A percentile compares a stretch with the other conserved stretches of the same genome.
phyloP scores from a whole-genome alignment of 2,888 invertebrate genomes.

The Branchellion lobata region DNA sequence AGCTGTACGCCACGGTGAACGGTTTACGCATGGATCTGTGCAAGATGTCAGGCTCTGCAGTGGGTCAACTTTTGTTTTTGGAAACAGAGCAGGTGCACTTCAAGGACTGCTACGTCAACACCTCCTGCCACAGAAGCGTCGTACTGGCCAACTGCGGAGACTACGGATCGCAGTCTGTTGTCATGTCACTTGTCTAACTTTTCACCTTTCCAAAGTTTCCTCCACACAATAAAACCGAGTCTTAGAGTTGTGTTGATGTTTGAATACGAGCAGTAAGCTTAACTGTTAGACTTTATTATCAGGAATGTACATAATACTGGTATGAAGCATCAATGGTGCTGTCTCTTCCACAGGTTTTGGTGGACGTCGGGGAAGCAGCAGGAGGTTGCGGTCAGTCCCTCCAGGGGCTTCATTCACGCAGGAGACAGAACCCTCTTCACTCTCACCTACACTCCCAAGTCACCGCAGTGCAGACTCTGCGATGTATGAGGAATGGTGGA shows the following conservation, averaged over 20 bases:
- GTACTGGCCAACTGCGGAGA: slow-evolving; percentile 67
- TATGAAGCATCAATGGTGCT: no score
- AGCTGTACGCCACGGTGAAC: slow-evolving; percentile 16
- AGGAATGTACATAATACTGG: no score
- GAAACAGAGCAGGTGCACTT: slow-evolving; percentile 66
- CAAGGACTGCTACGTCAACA: slow-evolving; percentile 65
- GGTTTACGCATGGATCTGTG: slow-evolving; percentile 62
- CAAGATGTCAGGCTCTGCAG: slow-evolving; percentile 65
- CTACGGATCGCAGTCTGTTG: slow-evolving; percentile 65
- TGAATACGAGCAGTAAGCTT: no score
- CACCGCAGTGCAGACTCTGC: neutral
- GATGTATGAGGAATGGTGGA: neutral
- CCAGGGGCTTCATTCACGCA: neutral
- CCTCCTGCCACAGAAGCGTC: slow-evolving; percentile 63
- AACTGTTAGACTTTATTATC: no score
- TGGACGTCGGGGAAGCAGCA: neutral
- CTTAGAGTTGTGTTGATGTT: no score
- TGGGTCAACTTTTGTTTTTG: slow-evolving; percentile 65
- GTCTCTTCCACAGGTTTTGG: no score
- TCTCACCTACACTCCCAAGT: neutral
- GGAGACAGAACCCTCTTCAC: neutral
- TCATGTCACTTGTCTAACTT: neutral
- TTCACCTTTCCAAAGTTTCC: no score
- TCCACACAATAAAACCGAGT: no score
- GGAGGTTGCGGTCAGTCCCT: neutral